These are phyloP conservation scores for Drosophila arizonae DNA, from an alignment of 1,140 invertebrate species.

Conservation along the genomic window DNA sequence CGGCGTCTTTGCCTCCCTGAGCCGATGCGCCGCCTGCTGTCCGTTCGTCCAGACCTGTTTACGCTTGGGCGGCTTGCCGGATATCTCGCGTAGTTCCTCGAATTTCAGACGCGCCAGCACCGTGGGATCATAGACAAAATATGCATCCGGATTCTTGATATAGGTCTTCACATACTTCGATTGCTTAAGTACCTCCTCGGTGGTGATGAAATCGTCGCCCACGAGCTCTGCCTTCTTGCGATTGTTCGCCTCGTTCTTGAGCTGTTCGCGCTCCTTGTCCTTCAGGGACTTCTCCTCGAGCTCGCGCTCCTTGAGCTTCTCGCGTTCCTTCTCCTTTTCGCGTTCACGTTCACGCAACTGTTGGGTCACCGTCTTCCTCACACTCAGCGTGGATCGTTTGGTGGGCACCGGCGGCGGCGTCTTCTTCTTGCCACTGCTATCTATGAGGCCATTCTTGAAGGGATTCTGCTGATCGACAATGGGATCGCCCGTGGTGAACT, in stretches of 20 bases:
- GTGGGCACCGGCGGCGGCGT: conserved; percentile 67
- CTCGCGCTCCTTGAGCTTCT: conserved; percentile 39
- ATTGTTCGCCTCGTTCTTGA: conserved; percentile 61
- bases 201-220: conserved; percentile 74
- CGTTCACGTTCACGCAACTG: conserved; percentile 67
- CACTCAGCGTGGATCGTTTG: conserved; percentile 68
- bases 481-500: conserved; percentile 75
- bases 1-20: neutral
- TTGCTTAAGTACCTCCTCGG: conserved; percentile 81
- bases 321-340: conserved; percentile 57
- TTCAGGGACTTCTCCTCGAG: conserved; percentile 24
- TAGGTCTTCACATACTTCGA: conserved; percentile 83
- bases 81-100: conserved; percentile 61
- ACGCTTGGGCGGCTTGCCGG: conserved; percentile 48
- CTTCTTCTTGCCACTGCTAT: conserved; percentile 46
- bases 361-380: conserved; percentile 70
- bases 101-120: conserved; percentile 69
- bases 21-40: neutral
- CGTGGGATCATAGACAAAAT: conserved; percentile 79
- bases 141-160: conserved; percentile 81
- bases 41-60: conserved; percentile 45
- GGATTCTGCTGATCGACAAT: conserved; percentile 81
- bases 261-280: conserved; percentile 46
- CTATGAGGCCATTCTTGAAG: conserved; percentile 61
- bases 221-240: conserved; percentile 27